phyloP scores from a whole-genome alignment of 2,888 invertebrate genomes.

The Aquatica leii region DNA sequence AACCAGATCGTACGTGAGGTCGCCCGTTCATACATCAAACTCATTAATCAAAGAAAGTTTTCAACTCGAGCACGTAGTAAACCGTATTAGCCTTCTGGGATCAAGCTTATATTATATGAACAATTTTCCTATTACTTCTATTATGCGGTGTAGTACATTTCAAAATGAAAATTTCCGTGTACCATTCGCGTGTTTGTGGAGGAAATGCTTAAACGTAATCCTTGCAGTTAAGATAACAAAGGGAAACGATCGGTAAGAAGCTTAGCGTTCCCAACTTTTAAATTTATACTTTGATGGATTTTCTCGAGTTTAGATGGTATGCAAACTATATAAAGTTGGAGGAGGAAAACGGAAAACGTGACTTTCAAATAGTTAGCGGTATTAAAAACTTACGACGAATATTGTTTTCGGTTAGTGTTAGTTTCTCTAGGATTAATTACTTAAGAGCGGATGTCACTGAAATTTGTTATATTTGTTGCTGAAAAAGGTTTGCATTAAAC shows the following conservation, averaged over 20 bases:
- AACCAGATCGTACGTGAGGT: conserved; percentile 32
- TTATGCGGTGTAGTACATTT: not conserved
- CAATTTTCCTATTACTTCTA: conserved; percentile 11
- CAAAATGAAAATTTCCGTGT: conserved; percentile 1
- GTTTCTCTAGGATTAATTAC: conserved; percentile 15
- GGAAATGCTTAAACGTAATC: conserved; percentile 14
- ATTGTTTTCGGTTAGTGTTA: conserved; percentile 3
- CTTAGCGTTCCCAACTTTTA: conserved; percentile 23
- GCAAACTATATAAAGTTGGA: not conserved
- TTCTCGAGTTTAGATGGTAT: conserved; percentile 7
- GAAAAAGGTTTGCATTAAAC: conserved; percentile 33
- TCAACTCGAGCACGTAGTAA: conserved; percentile 30
- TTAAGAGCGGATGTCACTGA: not conserved
- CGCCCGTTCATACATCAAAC: conserved; percentile 25
- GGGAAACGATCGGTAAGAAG: conserved; percentile 25
- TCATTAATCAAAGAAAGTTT: conserved; percentile 35
- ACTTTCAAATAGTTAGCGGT: conserved; percentile 15
- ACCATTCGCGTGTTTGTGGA: not conserved
- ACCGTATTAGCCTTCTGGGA: conserved; percentile 29
- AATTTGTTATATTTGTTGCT: conserved; percentile 15
- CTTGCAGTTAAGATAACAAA: conserved; percentile 22
- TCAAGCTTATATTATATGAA: conserved; percentile 18
- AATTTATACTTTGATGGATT: conserved; percentile 30
- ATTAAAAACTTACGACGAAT: conserved; percentile 21
- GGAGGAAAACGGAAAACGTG: not conserved